phyloP scores from a whole-genome alignment of 2,888 invertebrate species.

The Argyresthia albistria region DNA sequence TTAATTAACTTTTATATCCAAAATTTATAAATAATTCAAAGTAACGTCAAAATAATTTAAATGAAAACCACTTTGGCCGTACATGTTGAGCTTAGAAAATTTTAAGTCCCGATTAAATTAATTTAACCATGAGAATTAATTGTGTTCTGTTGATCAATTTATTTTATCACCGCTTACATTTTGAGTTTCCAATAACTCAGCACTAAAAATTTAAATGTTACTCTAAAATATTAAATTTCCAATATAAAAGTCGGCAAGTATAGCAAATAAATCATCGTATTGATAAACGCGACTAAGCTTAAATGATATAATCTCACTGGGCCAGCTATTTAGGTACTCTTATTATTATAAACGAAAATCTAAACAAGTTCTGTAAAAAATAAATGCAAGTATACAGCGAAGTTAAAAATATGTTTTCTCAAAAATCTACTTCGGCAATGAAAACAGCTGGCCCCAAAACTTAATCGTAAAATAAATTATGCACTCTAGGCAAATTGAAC shows the following conservation, averaged over 20 bases:
- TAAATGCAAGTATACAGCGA: no score
- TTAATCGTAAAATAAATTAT: slow-evolving; percentile 9
- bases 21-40: neutral
- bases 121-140: no score
- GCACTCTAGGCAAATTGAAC: neutral
- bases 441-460: slow-evolving; percentile 26
- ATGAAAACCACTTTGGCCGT: no score
- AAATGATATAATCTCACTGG: slow-evolving; percentile 41
- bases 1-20: neutral
- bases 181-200: no score
- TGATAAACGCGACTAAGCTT: slow-evolving; percentile 15
- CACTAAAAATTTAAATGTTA: neutral
- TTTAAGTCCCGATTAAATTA: no score
- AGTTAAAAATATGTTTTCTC: slow-evolving; percentile 6
- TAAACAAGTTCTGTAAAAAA: no score
- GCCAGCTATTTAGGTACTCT: slow-evolving; percentile 29
- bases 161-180: no score
- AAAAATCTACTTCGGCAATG: slow-evolving; percentile 8
- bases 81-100: no score
- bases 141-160: no score
- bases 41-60: neutral
- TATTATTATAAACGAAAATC: no score
- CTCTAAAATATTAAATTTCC: neutral
- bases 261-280: neutral
- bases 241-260: slow-evolving; percentile 4